A percentile compares a stretch with the other conserved stretches of the same genome.
Conservation (phyloP, 2,888 invertebrate genomes). For the Zaprionus obscuricornis region DNA sequence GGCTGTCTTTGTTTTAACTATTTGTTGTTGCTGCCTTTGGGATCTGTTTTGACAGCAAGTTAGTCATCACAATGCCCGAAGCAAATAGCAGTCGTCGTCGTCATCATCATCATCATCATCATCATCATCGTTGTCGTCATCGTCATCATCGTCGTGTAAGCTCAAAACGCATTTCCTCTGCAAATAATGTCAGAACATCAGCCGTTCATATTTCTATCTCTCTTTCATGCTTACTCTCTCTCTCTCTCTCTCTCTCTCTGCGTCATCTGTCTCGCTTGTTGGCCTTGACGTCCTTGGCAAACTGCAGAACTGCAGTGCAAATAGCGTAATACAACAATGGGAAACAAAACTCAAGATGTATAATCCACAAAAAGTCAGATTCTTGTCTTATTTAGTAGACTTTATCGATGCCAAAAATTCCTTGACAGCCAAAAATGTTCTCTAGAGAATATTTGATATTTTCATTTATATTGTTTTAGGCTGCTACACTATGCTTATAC, state of each 20-base stretch:
- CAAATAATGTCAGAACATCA: slow-evolving; percentile 51
- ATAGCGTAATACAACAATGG: slow-evolving; percentile 12
- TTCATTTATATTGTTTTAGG: too few species aligned
- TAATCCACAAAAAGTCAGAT: slow-evolving; percentile 9
- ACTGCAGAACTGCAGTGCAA: slow-evolving; percentile 27
- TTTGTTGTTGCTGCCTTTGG: slow-evolving; percentile 22
- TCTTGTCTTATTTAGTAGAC: slow-evolving; percentile 6
- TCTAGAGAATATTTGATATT: too few species aligned
- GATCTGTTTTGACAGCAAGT: slow-evolving; percentile 71
- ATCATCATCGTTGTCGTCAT: slow-evolving; percentile 22
- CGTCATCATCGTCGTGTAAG: slow-evolving; percentile 21
- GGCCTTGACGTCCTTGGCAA: too few species aligned
- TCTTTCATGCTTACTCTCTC: too few species aligned
- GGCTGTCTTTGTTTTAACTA: slow-evolving; percentile 49
- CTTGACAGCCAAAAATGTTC: too few species aligned
- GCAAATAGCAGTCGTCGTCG: slow-evolving; percentile 25
- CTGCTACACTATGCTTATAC: too few species aligned
- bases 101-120: not conserved
- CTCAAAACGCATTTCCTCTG: slow-evolving; percentile 69
- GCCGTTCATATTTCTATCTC: slow-evolving; percentile 8
- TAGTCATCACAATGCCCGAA: slow-evolving; percentile 54
- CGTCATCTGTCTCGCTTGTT: too few species aligned
- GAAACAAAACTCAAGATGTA: slow-evolving; percentile 20
- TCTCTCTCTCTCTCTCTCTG: too few species aligned
- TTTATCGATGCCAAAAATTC: slow-evolving; percentile 22